These are phyloP conservation scores for Rhegmatorhina hoffmannsi DNA, from an alignment of 2,113 vertebrate genomes.

Conservation along the genomic window DNA sequence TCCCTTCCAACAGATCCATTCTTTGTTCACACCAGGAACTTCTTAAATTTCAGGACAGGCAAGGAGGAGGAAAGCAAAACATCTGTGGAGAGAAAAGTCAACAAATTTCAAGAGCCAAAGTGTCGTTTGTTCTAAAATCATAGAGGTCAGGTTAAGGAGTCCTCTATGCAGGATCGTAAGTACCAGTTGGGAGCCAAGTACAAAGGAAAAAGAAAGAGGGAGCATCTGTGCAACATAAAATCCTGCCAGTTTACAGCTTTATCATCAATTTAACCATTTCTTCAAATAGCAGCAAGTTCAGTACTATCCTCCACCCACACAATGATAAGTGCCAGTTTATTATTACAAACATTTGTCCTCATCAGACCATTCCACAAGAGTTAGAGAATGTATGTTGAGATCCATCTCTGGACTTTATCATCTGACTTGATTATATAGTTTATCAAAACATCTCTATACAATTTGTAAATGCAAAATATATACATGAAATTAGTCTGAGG, in stretches of 20 bases:
- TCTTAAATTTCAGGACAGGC: conserved; percentile 72
- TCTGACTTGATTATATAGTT: background rate
- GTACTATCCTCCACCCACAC: background rate
- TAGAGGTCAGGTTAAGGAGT: conserved; percentile 53
- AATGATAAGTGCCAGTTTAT: background rate
- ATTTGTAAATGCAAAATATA: background rate
- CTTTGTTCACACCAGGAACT: conserved; percentile 22
- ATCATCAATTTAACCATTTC: background rate
- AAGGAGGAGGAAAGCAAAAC: conserved; percentile 69
- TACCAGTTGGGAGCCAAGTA: conserved; percentile 53
- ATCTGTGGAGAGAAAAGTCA: conserved; percentile 71
- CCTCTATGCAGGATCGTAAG: conserved; percentile 44
- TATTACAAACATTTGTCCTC: background rate
- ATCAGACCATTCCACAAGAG: background rate
- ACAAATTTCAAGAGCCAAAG: conserved; percentile 68
- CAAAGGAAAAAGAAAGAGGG: conserved; percentile 28
- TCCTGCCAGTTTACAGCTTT: background rate
- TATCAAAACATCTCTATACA: background rate
- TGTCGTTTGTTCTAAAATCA: conserved; percentile 51
- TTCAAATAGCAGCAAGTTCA: background rate
- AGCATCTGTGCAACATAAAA: conserved; percentile 48
- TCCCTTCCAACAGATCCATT: conserved; percentile 18
- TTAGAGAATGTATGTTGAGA: background rate
- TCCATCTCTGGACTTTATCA: background rate
- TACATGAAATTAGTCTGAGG: background rate